Base-by-base conservation (phyloP, 2,113 vertebrate genomes). In the Hemiprocne comata region DNA sequence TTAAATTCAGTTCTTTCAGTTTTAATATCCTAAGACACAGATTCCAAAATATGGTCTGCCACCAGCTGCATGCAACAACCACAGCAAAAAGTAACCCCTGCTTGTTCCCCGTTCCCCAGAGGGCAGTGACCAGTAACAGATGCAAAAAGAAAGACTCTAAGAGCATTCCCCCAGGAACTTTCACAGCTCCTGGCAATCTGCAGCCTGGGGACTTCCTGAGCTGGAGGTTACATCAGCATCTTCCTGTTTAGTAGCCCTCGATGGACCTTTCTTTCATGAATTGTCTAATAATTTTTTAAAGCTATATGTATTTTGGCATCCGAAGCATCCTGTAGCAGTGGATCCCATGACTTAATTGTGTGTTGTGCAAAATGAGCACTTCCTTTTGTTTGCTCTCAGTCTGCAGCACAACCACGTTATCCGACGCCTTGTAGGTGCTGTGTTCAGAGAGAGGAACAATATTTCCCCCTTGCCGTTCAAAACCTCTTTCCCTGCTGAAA, bases 161-260 rank as follows among this genome's bases (percentile, higher is more conserved):
- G 75, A 92, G 55, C 71, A 11, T 58, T 94, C 90, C 85, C 85
- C 55, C 75, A 70, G 88, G 8, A 61, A 84, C 88, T 66, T 77
- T 31, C 92, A 70, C 79, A 92, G 75, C 79, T 95, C 90, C 94
- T 84, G 89, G 90, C 95, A 97, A 46, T 80, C 79, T 81, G 79
- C 91, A 94, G 95, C 1, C 91, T 34, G 61, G 94, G 85, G 92
- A 95, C 95, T 97, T 97, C 96, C 94, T 94, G 93, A 93, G 58
- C 93, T 77, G 86, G 67, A 90, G 94, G 58, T 93, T 93, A 96
- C 96, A 94, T 97, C 94, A 97, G 91, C 94, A 93, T 95, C 91
- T 97, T 96, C 96, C 96, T 96, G 96, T 93, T 96, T 94, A 89
- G 94, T 4, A 85, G 89, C 86, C 84, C 96, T 94, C 95, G 92